Evolutionary conservation across 2,113 vertebrate genomes (phyloP), one percentile per base, ranked within the genome.

Genomic region (Scopus umbretta): DNA sequence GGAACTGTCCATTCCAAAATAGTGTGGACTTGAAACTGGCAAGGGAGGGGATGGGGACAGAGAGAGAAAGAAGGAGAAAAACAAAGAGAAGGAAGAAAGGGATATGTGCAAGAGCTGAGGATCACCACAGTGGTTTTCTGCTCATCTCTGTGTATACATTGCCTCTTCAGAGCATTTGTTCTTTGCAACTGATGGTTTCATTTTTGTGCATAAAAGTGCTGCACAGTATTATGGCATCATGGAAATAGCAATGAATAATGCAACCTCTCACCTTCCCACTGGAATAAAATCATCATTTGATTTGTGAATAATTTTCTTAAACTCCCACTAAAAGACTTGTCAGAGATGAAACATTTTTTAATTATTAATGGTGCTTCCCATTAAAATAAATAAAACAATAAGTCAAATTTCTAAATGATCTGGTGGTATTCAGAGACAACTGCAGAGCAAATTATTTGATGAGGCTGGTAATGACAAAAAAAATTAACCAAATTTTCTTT

Each of bases 371-470:
- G 16, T 61, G 45, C 16, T 94, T 91, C 18, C 36, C n/a, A 80
- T 65, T 90, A 84, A 90, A 91, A 82, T 94, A 94, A 95, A 95
- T 94, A 87, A 96, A 88, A 86, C 50, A 92, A 14, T 47, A 86
- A 72, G 7, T 53, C 75, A 58, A 49, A 23, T 75, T 92, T 91
- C 68, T 89, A 63, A 92, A 82, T 73, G 34, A 62, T 32, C 22
- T 75, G 30, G 16, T 76, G 36, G 30, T 76, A 91, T 87, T 90
- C 67, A 91, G 91, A 88, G 63, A 71, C 36, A 95, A 94, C 36
- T 66, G 62, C 29, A 85, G 75, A 95, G 20, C n/a, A 82, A 90
- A 72, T 80, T 92, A 83, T 63, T 81, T 92, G 34, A 90, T 92
- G 62, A 90, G 21, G 32, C 3, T 78, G 53, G 47, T 83, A 85